Evolutionary conservation across 2,113 vertebrate species (phyloP).

Genomic region (Podocnemis expansa): DNA sequence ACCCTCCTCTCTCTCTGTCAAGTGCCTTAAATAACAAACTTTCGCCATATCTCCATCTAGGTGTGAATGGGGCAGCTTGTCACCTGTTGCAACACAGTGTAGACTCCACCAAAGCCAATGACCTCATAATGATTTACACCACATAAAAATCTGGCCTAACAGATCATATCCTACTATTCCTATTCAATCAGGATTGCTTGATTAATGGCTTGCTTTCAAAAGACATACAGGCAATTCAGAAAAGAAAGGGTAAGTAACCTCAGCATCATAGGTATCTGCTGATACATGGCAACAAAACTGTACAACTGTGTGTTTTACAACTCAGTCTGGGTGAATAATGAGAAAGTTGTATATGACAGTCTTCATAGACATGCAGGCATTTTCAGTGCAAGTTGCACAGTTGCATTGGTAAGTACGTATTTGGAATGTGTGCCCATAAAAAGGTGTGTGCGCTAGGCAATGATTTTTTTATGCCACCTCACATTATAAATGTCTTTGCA

Average conservation of each 20-base stretch:
- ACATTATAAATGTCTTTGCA: neutral
- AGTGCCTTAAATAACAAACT: neutral
- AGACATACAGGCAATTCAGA: neutral
- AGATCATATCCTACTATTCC: neutral
- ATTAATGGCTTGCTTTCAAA: neutral
- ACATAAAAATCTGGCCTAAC: neutral
- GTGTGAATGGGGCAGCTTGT: neutral
- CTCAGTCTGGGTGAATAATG: neutral
- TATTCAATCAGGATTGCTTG: neutral
- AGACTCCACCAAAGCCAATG: neutral
- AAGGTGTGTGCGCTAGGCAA: neutral
- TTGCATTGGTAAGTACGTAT: neutral
- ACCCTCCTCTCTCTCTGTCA: neutral
- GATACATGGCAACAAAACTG: neutral
- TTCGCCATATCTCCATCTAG: neutral
- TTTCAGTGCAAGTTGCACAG: neutral
- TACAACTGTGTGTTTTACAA: neutral
- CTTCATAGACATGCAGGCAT: neutral
- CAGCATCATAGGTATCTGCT: neutral
- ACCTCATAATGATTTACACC: neutral
- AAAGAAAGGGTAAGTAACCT: neutral
- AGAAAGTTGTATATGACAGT: neutral
- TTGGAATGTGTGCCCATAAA: neutral
- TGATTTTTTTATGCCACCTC: neutral
- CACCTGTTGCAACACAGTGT: neutral